Evolutionary conservation across 2,888 invertebrate species (phyloP).

Genomic region (Alcis repandata): DNA sequence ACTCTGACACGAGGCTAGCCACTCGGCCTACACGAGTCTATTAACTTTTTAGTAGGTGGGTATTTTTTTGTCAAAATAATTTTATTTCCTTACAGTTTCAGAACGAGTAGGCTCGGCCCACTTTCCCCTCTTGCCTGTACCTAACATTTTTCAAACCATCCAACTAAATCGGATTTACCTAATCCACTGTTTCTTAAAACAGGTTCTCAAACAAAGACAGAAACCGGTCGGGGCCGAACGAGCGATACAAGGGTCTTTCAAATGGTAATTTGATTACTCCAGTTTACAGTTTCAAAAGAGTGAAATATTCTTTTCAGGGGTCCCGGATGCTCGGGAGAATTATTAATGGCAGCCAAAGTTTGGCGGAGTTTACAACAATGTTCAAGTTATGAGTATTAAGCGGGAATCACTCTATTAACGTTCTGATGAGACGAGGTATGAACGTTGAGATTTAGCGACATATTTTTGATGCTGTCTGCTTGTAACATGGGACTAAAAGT

Average conservation of each 20-base stretch:
- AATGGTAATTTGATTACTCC: conserved; percentile 84
- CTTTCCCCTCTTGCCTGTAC: conserved; percentile 2
- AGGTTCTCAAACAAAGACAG: conserved; percentile 28
- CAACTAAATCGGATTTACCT: conserved; percentile 19
- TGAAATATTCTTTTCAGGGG: conserved; percentile 81
- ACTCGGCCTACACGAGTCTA: no score
- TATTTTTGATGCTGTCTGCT: no score
- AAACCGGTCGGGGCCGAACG: conserved; percentile 22
- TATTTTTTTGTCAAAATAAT: no score
- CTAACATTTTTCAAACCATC: conserved; percentile 15
- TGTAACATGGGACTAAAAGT: no score
- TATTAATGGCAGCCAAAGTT: conserved; percentile 79
- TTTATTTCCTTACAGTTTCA: neutral
- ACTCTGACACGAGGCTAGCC: no score
- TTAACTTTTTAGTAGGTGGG: no score
- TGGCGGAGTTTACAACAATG: conserved; percentile 60
- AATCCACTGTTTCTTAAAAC: conserved; percentile 33
- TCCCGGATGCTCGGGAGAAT: conserved; percentile 72
- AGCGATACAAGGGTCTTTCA: conserved; percentile 76
- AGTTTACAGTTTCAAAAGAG: conserved; percentile 79
- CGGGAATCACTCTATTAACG: conserved; percentile 40
- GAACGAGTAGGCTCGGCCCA: neutral
- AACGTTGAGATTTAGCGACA: neutral
- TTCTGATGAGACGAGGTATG: conserved; percentile 36
- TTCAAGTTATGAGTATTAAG: conserved; percentile 52